phyloP scores from a whole-genome alignment of 2,113 vertebrate genomes.

The Zosterops lateralis region DNA sequence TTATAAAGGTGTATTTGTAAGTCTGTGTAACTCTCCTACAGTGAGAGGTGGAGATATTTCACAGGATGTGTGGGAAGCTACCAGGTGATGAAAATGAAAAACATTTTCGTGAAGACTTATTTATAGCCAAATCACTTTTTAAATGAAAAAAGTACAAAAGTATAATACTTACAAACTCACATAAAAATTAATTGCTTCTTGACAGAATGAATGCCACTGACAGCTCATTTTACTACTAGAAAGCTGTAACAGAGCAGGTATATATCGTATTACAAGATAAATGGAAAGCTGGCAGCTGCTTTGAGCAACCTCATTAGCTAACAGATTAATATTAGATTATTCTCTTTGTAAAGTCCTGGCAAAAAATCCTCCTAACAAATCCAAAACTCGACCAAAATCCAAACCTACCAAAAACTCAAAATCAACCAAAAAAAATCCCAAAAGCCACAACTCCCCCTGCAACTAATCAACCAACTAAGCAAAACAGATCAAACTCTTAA shows the following conservation, averaged over 20 bases:
- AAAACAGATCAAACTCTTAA: not conserved
- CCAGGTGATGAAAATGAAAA: constrained; percentile 28
- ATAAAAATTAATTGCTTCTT: constrained; percentile 33
- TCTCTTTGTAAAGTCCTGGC: not conserved
- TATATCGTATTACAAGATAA: not conserved
- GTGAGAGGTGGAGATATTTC: not conserved
- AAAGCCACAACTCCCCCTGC: accelerated
- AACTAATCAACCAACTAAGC: not conserved
- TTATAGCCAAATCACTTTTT: constrained; percentile 39
- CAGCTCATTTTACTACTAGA: constrained; percentile 14
- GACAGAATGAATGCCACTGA: not conserved
- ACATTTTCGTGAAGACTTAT: constrained; percentile 34
- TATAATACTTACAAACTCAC: not conserved
- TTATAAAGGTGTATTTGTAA: constrained; percentile 2
- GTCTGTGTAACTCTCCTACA: constrained; percentile 8
- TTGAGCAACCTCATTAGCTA: not conserved
- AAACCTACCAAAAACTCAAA: not conserved
- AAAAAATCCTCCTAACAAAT: not conserved
- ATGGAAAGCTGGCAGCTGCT: not conserved
- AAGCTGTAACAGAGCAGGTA: not conserved
- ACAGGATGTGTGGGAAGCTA: not conserved
- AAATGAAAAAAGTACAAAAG: constrained; percentile 4
- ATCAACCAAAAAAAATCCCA: accelerated
- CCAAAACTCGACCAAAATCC: not conserved
- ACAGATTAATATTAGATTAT: not conserved